Evolutionary conservation across 2,888 invertebrate genomes (phyloP), one percentile per base, ranked within the genome.

Genomic region (Nymphalis c-album): DNA sequence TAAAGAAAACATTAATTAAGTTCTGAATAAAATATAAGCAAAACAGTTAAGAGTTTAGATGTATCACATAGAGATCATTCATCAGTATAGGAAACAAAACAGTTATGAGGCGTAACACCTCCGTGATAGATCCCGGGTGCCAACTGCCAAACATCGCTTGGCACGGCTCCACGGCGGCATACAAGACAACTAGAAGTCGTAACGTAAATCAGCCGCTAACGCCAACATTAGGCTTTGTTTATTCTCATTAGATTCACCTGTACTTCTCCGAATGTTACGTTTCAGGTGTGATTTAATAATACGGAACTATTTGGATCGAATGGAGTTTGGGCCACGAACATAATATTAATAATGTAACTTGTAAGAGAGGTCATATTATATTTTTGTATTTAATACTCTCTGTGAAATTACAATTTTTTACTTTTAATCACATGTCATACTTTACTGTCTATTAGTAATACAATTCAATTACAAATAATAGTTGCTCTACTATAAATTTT

Each of bases 111-210:
- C 40, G 62, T 55, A 45, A 57, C 68, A 61, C 65, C 48, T 57
- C 50, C 46, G 31, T 61, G 68, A 71, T 67, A 68, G 71, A 71
- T 67, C 64, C 71, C 67, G 47, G 22, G 50, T 67, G 70, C 71
- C 73, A 71, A 71, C 60, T 60, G 45, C 48, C 66, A 31, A 55
- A 26, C 26, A 62, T n/a, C 57, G 61, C 57, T 74, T 74, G 74
- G 74, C 72, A 47, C 62, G 26, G 26, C 35, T 66, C 74, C 74
- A 72, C 59, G 67, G 53, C 31, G 63, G n/a, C 62, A 40, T 40
- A 40, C 40, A 70, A 66, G 69, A 70, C 63, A 62, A 22, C 65
- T 46, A 26, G 26, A 40, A 45, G 20, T 50, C 62, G 46, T 69
- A 51, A 60, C 46, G 60, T 60, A 63, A 60, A 60, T 67, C 66